Percentiles rank a stretch among this genome's conserved stretches.
Evolutionary conservation across 2,888 invertebrate genomes (phyloP).

Genomic region (Metacarcinus magister): DNA sequence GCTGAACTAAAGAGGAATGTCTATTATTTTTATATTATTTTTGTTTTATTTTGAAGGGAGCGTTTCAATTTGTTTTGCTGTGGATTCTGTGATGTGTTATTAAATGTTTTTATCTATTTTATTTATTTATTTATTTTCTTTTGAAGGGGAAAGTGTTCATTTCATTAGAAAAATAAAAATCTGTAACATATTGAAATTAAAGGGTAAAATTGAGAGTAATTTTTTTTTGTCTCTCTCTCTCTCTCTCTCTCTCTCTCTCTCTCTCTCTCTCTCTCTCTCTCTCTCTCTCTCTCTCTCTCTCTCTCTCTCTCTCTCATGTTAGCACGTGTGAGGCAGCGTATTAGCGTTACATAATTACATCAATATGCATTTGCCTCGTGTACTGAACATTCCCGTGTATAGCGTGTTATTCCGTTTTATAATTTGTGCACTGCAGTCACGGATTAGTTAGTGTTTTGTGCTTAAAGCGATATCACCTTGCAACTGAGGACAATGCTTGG

Average conservation of each 20-base stretch:
- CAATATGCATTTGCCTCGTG: not conserved
- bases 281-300: conserved; percentile 23
- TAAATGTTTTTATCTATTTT: too few species aligned
- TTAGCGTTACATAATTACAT: not conserved
- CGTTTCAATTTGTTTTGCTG: too few species aligned
- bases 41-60: too few species aligned
- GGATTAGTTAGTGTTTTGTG: not conserved
- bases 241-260: not conserved
- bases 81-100: too few species aligned
- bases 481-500: not conserved
- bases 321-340: not conserved
- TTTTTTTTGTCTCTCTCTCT: not conserved
- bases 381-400: not conserved
- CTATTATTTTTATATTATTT: too few species aligned
- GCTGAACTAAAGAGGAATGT: not conserved
- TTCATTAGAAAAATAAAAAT: too few species aligned
- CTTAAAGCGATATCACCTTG: conserved; percentile 23
- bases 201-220: too few species aligned
- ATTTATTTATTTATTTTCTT: too few species aligned
- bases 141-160: too few species aligned
- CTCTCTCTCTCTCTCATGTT: not conserved
- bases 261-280: conserved; percentile 14
- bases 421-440: not conserved
- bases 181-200: too few species aligned
- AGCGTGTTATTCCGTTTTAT: not conserved